These are phyloP conservation scores for Acanthornis magna DNA, from an alignment of 2,797 vertebrate genomes.

Conservation along the genomic window DNA sequence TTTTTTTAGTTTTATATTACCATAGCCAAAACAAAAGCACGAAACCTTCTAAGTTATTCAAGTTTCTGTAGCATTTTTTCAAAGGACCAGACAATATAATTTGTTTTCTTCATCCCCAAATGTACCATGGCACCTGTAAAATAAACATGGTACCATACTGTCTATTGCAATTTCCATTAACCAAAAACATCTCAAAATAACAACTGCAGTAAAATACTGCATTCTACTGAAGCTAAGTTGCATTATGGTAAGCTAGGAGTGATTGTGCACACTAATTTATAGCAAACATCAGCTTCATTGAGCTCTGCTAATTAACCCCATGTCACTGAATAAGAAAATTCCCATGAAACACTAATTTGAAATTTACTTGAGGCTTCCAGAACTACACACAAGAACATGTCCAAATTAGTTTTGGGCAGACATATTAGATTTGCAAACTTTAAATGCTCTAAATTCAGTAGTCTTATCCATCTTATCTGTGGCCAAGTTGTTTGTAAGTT, in stretches of 20 bases:
- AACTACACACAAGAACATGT: neutral
- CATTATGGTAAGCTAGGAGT: neutral
- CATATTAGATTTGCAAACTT: neutral
- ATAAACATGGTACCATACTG: neutral
- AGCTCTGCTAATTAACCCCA: neutral
- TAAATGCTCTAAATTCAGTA: neutral
- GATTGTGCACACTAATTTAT: neutral
- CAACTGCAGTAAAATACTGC: neutral
- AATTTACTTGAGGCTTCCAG: neutral
- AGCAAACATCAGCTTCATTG: neutral
- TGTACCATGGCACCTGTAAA: neutral
- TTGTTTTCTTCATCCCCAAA: neutral
- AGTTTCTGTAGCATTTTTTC: neutral
- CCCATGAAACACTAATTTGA: neutral
- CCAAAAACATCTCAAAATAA: neutral
- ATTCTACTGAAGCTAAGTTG: neutral
- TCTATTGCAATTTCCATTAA: neutral
- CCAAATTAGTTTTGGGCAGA: neutral
- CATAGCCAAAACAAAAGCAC: constrained; percentile 5
- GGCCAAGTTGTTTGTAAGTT: neutral
- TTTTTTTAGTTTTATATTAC: neutral
- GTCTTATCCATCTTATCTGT: neutral
- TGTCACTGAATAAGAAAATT: neutral
- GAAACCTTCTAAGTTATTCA: neutral
- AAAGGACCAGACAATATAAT: neutral